Evolutionary conservation across 2,888 invertebrate species (phyloP), one percentile per base, ranked within the genome.

Genomic region (Epinotia ramella): DNA sequence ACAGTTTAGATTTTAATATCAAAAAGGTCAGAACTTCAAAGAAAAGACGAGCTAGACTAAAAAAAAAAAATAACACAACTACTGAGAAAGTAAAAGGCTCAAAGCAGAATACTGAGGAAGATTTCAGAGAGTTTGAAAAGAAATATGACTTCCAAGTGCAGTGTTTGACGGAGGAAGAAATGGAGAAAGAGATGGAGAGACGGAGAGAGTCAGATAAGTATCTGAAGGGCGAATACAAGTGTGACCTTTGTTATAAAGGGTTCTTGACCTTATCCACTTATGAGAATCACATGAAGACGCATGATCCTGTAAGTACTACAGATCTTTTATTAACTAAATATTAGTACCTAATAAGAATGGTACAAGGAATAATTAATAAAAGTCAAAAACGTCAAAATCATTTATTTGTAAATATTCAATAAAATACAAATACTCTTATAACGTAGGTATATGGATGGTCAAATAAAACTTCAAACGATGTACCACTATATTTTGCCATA

Each of bases 231-330:
- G 65, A 33, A 33, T 73, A 66, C 20, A 73, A 73, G n/a, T 73
- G 73, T 67, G 66, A 73, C 7, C 12, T 67, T 33, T 73, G 73
- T 4, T 73, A 60, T 11, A 73, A 67, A 33, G 73, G 73, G 3
- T 73, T 73, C 60, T 33, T 60, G 33, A 53, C 57, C 9, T 33
- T 33, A 0, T 60, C 20, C 0, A 73, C 65, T 20, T 66, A 59
- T 49, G 84, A 84, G 2, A 86, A 89, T 33, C 93, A 93, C 40
- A 87, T 89, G 87, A 85, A 82, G 81, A 92, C 92, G 70, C 92
- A 92, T 67, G 84, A 87, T 0, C 81, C 81, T 79, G 92, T 92
- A 9, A 81, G 86, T 75, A 3, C 53, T 53, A n/a, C 3, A 46
- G 12, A 46, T 46, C 12, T 12, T 0, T 46, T 46, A 13, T 46